These are phyloP conservation scores for Luehdorfia chinensis DNA, from an alignment of 1,140 invertebrate genomes.

Conservation along the genomic window DNA sequence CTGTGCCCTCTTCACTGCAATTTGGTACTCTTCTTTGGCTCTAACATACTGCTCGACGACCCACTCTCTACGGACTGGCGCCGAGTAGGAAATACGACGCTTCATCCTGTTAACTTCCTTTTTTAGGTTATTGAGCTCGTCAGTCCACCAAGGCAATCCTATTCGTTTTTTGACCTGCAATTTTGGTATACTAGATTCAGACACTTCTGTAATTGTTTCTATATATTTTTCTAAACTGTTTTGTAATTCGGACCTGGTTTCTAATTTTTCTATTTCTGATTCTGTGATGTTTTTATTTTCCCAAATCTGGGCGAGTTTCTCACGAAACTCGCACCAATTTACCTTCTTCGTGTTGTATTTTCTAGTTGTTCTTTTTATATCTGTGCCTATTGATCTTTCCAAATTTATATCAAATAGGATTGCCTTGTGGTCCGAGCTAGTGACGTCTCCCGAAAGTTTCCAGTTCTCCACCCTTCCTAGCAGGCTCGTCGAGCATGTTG, in stretches of 20 bases:
- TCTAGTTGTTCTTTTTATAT: background rate
- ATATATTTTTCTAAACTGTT: background rate
- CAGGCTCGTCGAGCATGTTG: conserved; percentile 3
- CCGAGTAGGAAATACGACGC: background rate
- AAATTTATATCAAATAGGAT: too few relatives aligned
- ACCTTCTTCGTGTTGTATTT: background rate
- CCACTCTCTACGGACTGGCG: background rate
- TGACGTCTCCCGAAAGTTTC: background rate
- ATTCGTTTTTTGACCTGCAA: background rate
- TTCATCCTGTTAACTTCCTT: background rate
- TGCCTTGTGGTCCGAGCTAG: background rate
- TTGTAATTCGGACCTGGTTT: background rate
- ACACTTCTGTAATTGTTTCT: background rate
- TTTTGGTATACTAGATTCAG: background rate
- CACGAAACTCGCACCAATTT: too few relatives aligned
- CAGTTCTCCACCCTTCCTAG: background rate
- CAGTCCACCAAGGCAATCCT: background rate
- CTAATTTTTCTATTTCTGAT: background rate
- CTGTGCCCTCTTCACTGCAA: background rate
- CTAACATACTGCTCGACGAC: background rate
- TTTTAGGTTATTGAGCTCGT: background rate
- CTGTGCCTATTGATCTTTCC: background rate
- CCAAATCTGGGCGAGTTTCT: background rate
- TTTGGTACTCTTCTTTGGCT: background rate
- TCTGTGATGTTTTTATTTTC: background rate